These are phyloP conservation scores for Ceratosolen fusciceps DNA, from an alignment of 1,140 invertebrate species.

Conservation along the genomic window DNA sequence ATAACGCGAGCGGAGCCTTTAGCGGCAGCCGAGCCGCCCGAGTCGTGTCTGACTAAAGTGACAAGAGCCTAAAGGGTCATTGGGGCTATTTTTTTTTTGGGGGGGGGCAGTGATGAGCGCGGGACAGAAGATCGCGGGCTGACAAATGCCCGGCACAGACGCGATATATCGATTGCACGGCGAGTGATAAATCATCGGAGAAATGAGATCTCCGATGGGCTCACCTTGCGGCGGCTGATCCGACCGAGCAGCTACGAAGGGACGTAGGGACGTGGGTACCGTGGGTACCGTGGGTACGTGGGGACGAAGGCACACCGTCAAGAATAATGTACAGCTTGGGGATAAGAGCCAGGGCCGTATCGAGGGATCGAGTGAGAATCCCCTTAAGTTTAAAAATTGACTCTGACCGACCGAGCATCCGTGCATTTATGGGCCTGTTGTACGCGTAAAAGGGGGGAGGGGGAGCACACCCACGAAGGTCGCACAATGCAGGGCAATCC, in stretches of 20 bases:
- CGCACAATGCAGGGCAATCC: conserved; percentile 67
- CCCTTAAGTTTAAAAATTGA: neutral
- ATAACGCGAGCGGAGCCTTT: neutral
- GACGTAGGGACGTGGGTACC: neutral
- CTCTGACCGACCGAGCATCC: neutral
- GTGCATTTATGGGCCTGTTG: neutral
- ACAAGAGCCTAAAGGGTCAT: neutral
- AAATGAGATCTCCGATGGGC: conserved; percentile 37
- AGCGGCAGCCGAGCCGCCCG: neutral
- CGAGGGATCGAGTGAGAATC: conserved; percentile 49
- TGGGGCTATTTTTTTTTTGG: too few species aligned
- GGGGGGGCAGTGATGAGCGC: too few species aligned
- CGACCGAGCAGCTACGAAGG: neutral
- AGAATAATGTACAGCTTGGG: conserved; percentile 52
- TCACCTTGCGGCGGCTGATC: conserved; percentile 27
- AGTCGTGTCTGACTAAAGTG: neutral
- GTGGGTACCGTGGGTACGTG: too few species aligned
- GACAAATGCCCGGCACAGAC: conserved; percentile 26
- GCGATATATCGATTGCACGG: neutral
- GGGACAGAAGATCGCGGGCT: neutral
- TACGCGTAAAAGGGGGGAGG: neutral
- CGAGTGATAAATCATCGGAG: too few species aligned
- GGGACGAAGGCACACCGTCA: too few species aligned
- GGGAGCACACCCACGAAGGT: conserved; percentile 42
- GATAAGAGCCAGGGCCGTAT: conserved; percentile 48